phyloP scores from a whole-genome alignment of 1,140 invertebrate genomes.

The Euura saliciscinereae region DNA sequence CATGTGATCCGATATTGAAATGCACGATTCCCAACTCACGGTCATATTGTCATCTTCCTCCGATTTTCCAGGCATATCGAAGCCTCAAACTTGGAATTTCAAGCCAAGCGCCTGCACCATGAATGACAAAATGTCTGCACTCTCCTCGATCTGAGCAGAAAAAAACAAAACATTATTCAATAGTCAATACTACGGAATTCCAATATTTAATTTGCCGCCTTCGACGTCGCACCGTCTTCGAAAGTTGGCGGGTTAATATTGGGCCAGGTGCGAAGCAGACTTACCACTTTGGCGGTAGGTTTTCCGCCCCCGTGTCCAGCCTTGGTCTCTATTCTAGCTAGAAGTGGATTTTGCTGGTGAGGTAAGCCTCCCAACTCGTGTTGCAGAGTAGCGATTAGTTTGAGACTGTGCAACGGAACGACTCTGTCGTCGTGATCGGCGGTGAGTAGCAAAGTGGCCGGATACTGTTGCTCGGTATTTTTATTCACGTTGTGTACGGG shows the following conservation, averaged over 20 bases:
- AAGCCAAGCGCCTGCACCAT: slow-evolving; percentile 79
- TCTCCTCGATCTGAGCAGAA: slow-evolving; percentile 83
- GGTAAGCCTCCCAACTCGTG: slow-evolving; percentile 68
- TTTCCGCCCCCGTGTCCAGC: slow-evolving; percentile 96
- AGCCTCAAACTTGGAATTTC: slow-evolving; percentile 58
- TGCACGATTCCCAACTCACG: no score
- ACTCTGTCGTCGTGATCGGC: slow-evolving; percentile 99
- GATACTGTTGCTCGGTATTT: slow-evolving; percentile 80
- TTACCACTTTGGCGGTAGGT: slow-evolving; percentile 90
- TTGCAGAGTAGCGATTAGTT: slow-evolving; percentile 93
- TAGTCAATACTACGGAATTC: no score
- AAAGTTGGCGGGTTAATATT: neutral
- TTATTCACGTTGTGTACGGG: slow-evolving; percentile 91
- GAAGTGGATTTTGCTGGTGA: slow-evolving; percentile 84
- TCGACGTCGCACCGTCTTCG: no score
- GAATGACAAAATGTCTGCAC: slow-evolving; percentile 87
- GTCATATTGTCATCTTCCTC: no score
- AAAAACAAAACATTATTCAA: slow-evolving; percentile 22
- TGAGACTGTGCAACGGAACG: slow-evolving; percentile 93
- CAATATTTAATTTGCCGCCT: no score
- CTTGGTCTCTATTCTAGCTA: slow-evolving; percentile 92
- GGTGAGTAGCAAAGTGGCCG: slow-evolving; percentile 87
- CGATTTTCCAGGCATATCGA: no score
- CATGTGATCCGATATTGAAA: no score
- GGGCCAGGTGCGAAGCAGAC: slow-evolving; percentile 36